Conservation (phyloP, 1,140 invertebrate species). For the Cotesia glomerata region DNA sequence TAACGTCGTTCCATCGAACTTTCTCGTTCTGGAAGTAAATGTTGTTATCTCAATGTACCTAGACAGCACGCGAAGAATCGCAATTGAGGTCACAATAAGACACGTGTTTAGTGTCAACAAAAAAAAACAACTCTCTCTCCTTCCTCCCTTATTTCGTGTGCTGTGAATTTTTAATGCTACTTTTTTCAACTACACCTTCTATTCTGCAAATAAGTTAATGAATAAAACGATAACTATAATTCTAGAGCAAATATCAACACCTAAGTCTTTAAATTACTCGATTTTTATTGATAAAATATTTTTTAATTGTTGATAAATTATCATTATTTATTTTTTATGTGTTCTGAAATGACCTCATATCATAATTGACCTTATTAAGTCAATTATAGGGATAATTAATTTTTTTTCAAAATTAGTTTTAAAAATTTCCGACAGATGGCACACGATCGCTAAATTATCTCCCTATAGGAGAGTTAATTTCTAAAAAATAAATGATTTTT, state of each 20-base stretch:
- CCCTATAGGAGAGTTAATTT: no score
- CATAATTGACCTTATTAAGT: no score
- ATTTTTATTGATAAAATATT: no score
- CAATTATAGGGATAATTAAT: no score
- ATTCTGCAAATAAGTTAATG: neutral
- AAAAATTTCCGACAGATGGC: no score
- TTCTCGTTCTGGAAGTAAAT: constrained; percentile 30
- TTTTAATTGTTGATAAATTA: no score
- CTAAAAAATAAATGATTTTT: no score
- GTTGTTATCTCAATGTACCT: constrained; percentile 31
- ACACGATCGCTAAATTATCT: no score
- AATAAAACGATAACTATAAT: neutral
- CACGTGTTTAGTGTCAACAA: constrained; percentile 11
- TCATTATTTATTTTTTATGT: no score
- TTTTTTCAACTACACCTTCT: neutral
- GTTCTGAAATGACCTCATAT: no score
- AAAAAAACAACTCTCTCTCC: neutral
- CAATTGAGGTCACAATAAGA: constrained; percentile 17
- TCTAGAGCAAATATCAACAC: neutral
- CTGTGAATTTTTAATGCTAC: neutral
- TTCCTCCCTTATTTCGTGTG: neutral
- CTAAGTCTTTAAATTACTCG: no score
- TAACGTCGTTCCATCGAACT: constrained; percentile 28
- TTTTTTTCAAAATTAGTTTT: no score
- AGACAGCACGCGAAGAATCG: constrained; percentile 18